Evolutionary conservation across 2,797 vertebrate species (phyloP).

Genomic region (Eulemur coronatus): DNA sequence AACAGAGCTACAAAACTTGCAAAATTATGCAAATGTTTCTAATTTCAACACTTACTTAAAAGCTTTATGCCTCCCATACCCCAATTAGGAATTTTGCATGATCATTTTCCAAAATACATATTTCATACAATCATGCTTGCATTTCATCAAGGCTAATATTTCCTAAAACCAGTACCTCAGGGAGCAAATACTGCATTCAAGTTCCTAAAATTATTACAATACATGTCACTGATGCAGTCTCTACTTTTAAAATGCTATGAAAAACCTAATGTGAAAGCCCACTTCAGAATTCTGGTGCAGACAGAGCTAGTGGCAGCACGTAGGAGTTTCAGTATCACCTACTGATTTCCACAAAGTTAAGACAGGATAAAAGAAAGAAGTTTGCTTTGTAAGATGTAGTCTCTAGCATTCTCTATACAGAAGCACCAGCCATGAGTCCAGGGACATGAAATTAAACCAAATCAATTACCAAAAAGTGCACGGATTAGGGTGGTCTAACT

Average conservation of each 20-base stretch:
- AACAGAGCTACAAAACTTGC: constrained; percentile 31
- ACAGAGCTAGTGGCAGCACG: not conserved
- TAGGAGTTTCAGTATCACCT: not conserved
- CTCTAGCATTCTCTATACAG: not conserved
- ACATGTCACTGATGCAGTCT: not conserved
- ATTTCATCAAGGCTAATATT: constrained; percentile 21
- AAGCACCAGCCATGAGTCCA: not conserved
- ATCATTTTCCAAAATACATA: constrained; percentile 30
- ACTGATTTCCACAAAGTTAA: not conserved
- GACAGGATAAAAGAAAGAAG: not conserved
- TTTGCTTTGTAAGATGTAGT: not conserved
- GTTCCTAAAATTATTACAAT: constrained; percentile 37
- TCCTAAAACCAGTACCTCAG: constrained; percentile 41
- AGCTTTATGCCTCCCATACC: constrained; percentile 2
- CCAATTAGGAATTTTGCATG: constrained; percentile 42
- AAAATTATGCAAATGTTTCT: constrained; percentile 47
- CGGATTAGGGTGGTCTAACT: not conserved
- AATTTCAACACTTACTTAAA: constrained; percentile 50
- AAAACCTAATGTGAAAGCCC: not conserved
- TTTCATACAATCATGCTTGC: constrained; percentile 30
- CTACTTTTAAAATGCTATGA: constrained; percentile 35
- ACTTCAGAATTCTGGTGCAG: constrained; percentile 6
- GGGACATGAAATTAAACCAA: not conserved
- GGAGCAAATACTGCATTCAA: not conserved
- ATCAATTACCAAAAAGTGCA: not conserved